Evolutionary conservation across 2,113 vertebrate genomes (phyloP).

Genomic region (Baryphthengus martii): DNA sequence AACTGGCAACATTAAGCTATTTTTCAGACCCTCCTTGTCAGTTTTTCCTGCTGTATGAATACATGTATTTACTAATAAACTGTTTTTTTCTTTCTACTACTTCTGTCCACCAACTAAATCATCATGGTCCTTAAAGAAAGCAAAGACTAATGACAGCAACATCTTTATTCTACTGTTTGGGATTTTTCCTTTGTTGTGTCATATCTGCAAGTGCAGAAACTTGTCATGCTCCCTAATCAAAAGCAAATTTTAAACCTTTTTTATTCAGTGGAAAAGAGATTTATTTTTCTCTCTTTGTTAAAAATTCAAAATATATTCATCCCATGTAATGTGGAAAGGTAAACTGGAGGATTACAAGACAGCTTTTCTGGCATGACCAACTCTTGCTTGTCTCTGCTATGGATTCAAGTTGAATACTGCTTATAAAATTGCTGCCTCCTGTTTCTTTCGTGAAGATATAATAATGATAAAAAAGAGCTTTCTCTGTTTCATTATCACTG

Average conservation of each 20-base stretch:
- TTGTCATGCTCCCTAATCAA: background rate
- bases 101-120: background rate
- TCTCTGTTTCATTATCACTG: background rate
- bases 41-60: background rate
- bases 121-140: background rate
- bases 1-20: background rate
- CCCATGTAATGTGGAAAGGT: background rate
- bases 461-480: background rate
- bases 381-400: background rate
- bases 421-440: background rate
- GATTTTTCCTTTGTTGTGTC: slow-evolving; percentile 7
- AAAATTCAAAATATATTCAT: background rate
- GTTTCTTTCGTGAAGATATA: background rate
- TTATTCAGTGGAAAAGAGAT: background rate
- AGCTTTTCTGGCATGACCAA: background rate
- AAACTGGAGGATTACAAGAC: background rate
- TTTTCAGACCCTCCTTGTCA: background rate
- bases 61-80: background rate
- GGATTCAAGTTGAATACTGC: background rate
- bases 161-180: background rate
- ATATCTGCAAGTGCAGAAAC: background rate
- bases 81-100: background rate
- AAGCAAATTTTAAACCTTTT: background rate
- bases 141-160: too few relatives aligned
- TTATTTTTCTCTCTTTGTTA: background rate